Percentiles rank a stretch among this genome's conserved stretches.
Evolutionary conservation across 2,797 vertebrate species (phyloP).

Genomic region (Oreochromis grahami): DNA sequence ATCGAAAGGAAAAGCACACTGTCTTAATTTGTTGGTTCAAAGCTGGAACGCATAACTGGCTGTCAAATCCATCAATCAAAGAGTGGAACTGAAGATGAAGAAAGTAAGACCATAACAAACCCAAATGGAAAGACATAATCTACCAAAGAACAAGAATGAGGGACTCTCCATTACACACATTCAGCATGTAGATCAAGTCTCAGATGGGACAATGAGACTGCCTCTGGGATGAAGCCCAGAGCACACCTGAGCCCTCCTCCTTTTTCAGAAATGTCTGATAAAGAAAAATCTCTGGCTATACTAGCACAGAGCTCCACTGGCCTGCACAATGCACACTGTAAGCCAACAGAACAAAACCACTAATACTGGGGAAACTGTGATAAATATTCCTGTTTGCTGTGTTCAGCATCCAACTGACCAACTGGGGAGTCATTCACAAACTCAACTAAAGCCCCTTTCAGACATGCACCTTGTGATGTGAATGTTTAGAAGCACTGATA

Average conservation of each 20-base stretch:
- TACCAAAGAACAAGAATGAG: background rate
- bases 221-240: background rate
- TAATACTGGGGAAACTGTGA: background rate
- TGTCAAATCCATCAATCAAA: background rate
- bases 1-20: background rate
- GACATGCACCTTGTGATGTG: background rate
- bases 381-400: background rate
- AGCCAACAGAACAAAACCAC: background rate
- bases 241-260: background rate
- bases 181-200: background rate
- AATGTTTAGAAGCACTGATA: background rate
- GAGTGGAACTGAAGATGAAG: background rate
- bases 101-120: background rate
- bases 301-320: background rate
- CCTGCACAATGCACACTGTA: background rate
- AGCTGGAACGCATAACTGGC: background rate
- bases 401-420: background rate
- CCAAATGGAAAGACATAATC: background rate
- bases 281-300: background rate
- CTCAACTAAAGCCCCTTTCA: background rate
- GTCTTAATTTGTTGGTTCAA: background rate
- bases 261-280: background rate
- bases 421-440: background rate
- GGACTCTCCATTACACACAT: background rate
- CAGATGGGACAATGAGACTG: background rate